phyloP scores from a whole-genome alignment of 2,888 invertebrate species.

The Drosophila prostipennis region DNA sequence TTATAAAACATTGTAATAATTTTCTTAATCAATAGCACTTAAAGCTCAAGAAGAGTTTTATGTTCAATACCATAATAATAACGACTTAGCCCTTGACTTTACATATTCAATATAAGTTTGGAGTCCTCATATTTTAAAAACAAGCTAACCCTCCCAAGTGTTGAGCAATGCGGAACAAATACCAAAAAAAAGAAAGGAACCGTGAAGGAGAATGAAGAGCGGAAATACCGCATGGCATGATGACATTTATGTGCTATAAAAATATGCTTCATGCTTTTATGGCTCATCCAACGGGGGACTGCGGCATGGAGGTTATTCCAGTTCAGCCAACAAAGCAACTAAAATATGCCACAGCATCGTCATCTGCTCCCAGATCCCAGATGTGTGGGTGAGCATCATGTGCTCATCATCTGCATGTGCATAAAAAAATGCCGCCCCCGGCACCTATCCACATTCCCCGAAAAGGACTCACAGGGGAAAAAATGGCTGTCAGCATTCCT shows the following conservation, averaged over 20 bases:
- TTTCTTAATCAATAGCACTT: no score
- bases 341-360: constrained; percentile 51
- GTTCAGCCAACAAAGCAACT: constrained; percentile 52
- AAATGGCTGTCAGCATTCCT: constrained; percentile 42
- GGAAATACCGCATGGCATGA: constrained; percentile 71
- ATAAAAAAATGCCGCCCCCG: constrained; percentile 35
- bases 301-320: constrained; percentile 18
- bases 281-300: constrained; percentile 35
- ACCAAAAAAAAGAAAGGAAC: constrained; percentile 4
- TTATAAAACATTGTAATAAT: no score
- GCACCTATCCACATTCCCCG: constrained; percentile 42
- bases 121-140: neutral
- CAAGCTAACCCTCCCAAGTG: neutral
- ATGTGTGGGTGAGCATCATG: constrained; percentile 27
- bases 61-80: no score
- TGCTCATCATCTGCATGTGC: constrained; percentile 43
- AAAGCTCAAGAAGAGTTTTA: no score
- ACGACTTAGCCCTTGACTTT: neutral
- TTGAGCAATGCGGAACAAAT: constrained; percentile 13
- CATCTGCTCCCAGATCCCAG: constrained; percentile 13
- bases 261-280: constrained; percentile 65
- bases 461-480: constrained; percentile 12
- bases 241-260: constrained; percentile 74
- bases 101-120: neutral
- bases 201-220: constrained; percentile 2